Percentiles rank a stretch among this genome's conserved stretches.
phyloP scores from a whole-genome alignment of 2,113 vertebrate species.

The Poicephalus gulielmi region DNA sequence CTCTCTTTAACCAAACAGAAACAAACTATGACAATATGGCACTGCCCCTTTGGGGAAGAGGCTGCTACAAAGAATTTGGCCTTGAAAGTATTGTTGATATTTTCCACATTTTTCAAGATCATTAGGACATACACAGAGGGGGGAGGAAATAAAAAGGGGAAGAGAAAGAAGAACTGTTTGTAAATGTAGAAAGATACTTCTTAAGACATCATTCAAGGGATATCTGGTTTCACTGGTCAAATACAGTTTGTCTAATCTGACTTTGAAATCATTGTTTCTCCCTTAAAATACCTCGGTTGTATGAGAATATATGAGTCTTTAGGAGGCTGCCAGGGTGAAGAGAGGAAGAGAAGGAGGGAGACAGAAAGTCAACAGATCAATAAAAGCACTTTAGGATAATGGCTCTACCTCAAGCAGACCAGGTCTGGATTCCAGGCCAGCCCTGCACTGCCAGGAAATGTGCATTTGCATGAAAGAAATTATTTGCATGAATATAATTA shows the following conservation, averaged over 20 bases:
- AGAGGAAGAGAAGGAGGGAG: slow-evolving; percentile 65
- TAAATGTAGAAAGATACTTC: neutral
- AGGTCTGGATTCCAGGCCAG: slow-evolving; percentile 53
- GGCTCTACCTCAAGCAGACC: slow-evolving; percentile 64
- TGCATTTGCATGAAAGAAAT: slow-evolving; percentile 62
- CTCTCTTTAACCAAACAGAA: slow-evolving; percentile 5
- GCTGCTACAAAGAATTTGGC: neutral
- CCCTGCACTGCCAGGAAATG: slow-evolving; percentile 77
- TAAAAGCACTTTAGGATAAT: slow-evolving; percentile 85
- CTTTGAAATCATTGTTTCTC: slow-evolving; percentile 48
- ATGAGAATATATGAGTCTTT: slow-evolving; percentile 47
- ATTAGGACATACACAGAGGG: neutral
- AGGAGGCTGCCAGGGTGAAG: slow-evolving; percentile 5
- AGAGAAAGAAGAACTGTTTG: neutral
- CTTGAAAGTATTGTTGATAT: neutral
- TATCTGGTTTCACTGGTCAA: slow-evolving; percentile 39
- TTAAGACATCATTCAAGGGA: neutral
- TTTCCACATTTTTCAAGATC: neutral
- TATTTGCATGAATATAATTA: neutral
- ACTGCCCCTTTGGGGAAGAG: neutral
- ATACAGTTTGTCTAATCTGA: slow-evolving; percentile 39
- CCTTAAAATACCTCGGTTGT: slow-evolving; percentile 24
- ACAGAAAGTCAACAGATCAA: slow-evolving; percentile 79
- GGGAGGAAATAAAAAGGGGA: neutral
- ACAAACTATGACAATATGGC: neutral